These are phyloP conservation scores for Lepisosteus osseus DNA, from an alignment of 2,113 vertebrate species.

Conservation along the genomic window DNA sequence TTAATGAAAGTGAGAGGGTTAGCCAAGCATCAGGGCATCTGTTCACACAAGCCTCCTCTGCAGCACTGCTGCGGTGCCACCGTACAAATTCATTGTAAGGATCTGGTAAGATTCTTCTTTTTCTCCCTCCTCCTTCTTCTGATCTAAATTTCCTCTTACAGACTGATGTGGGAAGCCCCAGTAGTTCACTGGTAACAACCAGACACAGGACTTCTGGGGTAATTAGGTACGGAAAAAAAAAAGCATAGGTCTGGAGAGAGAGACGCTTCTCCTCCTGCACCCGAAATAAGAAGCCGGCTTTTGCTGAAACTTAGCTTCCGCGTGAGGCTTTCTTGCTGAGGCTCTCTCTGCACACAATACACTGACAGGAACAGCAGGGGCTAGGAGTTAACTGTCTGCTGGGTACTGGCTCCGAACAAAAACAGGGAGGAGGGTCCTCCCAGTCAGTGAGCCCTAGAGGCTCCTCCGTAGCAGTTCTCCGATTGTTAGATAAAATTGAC, in stretches of 20 bases:
- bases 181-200: background rate
- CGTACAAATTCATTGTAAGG: conserved; percentile 34
- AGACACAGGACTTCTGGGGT: conserved; percentile 44
- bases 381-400: conserved; percentile 59
- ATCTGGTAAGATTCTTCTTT: conserved; percentile 45
- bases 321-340: background rate
- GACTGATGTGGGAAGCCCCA: no score
- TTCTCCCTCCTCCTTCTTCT: background rate
- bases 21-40: conserved; percentile 61
- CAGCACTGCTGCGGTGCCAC: conserved; percentile 28
- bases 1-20: conserved; percentile 79
- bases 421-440: conserved; percentile 23
- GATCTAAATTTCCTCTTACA: no score
- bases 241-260: conserved; percentile 52
- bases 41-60: conserved; percentile 39
- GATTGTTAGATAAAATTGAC: conserved; percentile 13
- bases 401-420: conserved; percentile 36
- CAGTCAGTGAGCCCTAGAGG: conserved; percentile 39
- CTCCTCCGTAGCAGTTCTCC: conserved; percentile 29
- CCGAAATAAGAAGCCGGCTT: conserved; percentile 19
- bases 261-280: conserved; percentile 29
- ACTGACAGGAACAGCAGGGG: conserved; percentile 48
- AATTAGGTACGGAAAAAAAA: conserved; percentile 48
- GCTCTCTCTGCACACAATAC: conserved; percentile 41
- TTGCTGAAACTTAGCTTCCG: conserved; percentile 18